Evolutionary conservation across 2,888 invertebrate species (phyloP).

Genomic region (Ectobius pallidus): DNA sequence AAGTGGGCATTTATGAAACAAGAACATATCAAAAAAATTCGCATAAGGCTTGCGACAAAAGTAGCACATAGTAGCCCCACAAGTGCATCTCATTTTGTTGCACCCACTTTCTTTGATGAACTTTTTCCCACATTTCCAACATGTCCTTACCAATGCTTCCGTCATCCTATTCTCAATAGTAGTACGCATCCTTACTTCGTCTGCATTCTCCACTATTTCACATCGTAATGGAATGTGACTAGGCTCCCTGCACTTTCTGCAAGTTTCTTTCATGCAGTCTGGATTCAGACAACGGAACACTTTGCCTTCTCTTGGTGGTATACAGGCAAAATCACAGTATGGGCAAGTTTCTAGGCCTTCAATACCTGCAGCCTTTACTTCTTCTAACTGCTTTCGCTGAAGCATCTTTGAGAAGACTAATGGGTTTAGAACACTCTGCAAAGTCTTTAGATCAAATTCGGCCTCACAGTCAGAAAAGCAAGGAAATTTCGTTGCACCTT

Average conservation of each 20-base stretch:
- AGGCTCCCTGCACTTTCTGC: too few relatives aligned
- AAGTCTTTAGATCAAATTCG: conserved; percentile 52
- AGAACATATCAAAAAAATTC: too few relatives aligned
- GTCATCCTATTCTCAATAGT: conserved; percentile 63
- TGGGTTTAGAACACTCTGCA: too few relatives aligned
- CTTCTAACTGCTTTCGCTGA: too few relatives aligned
- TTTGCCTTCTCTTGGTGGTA: conserved; percentile 54
- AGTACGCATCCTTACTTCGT: conserved; percentile 54
- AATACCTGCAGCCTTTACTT: too few relatives aligned
- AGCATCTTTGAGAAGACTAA: too few relatives aligned
- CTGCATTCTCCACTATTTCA: conserved; percentile 57
- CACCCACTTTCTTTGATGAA: conserved; percentile 57
- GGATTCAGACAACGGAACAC: conserved; percentile 60
- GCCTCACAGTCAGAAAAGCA: conserved; percentile 57
- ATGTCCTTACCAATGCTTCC: conserved; percentile 56
- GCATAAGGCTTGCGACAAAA: conserved; percentile 54
- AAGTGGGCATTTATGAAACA: conserved; percentile 36
- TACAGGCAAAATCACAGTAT: conserved; percentile 60
- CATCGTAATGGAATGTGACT: conserved; percentile 59
- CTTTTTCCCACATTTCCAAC: too few relatives aligned
- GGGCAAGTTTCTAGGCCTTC: too few relatives aligned
- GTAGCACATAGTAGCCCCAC: conserved; percentile 58
- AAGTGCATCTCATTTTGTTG: conserved; percentile 59
- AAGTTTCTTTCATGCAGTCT: conserved; percentile 61
- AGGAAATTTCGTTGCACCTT: conserved; percentile 55